Percentiles rank a stretch among this genome's conserved stretches.
Conservation (phyloP, 2,797 vertebrate genomes). For the Darevskia nairensis region DNA sequence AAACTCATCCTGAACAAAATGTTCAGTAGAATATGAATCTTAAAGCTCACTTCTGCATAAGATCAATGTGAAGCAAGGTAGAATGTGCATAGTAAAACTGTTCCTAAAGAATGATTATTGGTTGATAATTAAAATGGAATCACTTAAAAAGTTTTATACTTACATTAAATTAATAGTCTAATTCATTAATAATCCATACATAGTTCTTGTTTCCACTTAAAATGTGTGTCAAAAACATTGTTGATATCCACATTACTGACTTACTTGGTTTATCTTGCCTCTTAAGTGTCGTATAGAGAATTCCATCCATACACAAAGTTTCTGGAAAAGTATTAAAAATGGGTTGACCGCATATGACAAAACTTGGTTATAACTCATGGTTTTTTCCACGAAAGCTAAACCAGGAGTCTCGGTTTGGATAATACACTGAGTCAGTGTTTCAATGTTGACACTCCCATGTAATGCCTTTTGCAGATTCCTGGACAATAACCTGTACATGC, state of each 20-base stretch:
- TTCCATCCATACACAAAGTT: conserved; percentile 8
- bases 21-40: background rate
- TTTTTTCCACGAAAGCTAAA: background rate
- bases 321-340: background rate
- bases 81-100: background rate
- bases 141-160: background rate
- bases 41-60: background rate
- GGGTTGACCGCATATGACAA: background rate
- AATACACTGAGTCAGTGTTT: too few relatives aligned
- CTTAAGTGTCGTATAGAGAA: conserved; percentile 23
- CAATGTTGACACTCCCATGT: too few relatives aligned
- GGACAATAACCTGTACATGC: too few relatives aligned
- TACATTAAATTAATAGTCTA: too few relatives aligned
- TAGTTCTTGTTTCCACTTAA: too few relatives aligned
- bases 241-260: background rate
- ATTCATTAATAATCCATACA: too few relatives aligned
- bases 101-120: background rate
- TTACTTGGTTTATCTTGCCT: background rate
- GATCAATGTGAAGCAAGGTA: background rate
- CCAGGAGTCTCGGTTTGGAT: too few relatives aligned
- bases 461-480: too few relatives aligned
- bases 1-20: background rate
- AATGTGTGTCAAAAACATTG: background rate
- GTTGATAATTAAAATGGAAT: background rate
- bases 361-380: background rate